These are phyloP conservation scores for Willisornis vidua DNA, from an alignment of 2,113 vertebrate genomes.

Conservation along the genomic window DNA sequence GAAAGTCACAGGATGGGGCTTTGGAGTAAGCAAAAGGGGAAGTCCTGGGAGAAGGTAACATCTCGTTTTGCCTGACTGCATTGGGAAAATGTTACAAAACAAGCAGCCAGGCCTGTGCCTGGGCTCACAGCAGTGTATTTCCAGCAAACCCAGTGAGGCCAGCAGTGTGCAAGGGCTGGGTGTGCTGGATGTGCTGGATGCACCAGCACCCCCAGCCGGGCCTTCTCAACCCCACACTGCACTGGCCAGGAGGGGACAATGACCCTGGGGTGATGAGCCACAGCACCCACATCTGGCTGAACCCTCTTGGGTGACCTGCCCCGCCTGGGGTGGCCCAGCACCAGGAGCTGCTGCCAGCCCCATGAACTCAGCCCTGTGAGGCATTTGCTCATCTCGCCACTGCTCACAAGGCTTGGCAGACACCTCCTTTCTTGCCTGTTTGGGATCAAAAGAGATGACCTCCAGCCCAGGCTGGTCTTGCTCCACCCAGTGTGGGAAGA, in stretches of 20 bases:
- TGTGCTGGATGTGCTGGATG: not conserved
- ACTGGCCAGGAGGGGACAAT: not conserved
- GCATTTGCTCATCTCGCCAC: not conserved
- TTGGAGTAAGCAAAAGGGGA: not conserved
- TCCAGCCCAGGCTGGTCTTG: not conserved
- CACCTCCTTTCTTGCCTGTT: not conserved
- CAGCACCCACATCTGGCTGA: not conserved
- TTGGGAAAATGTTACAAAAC: not conserved
- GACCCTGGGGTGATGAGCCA: rapidly evolving
- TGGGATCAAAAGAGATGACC: not conserved
- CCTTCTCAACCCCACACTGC: not conserved
- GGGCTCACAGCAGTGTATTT: not conserved
- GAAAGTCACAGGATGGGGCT: not conserved
- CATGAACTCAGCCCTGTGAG: not conserved
- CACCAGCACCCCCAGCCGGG: not conserved
- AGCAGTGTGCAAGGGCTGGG: rapidly evolving
- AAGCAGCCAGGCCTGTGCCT: not conserved
- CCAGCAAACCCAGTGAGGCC: not conserved
- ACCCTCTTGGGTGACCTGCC: not conserved
- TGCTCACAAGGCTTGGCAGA: not conserved
- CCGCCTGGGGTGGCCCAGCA: not conserved
- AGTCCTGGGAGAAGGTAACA: not conserved
- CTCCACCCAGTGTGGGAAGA: not conserved
- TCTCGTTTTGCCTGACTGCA: not conserved
- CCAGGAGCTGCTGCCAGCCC: not conserved